Evolutionary conservation across 2,113 vertebrate genomes (phyloP).

Genomic region (Machaerirhynchus nigripectus): DNA sequence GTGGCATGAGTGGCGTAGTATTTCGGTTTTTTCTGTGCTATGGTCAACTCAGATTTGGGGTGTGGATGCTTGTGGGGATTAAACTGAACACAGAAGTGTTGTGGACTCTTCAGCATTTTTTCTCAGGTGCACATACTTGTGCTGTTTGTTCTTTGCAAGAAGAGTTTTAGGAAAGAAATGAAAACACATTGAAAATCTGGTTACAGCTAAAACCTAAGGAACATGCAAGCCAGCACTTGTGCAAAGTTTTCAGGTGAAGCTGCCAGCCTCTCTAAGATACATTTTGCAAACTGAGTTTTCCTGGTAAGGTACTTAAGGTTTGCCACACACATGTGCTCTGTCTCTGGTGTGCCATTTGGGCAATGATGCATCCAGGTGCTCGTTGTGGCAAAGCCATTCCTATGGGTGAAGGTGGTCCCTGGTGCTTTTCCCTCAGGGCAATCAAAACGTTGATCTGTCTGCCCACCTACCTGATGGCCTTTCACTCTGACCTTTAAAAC

Average conservation of each 20-base stretch:
- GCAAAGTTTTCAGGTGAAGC: background rate
- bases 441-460: background rate
- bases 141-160: background rate
- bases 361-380: accelerated
- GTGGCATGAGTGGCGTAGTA: background rate
- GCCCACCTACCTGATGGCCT: background rate
- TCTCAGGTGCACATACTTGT: background rate
- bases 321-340: background rate
- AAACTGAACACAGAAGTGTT: background rate
- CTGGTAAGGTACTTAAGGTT: background rate
- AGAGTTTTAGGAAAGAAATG: background rate
- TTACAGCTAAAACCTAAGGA: background rate
- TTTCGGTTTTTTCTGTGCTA: background rate
- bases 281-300: background rate
- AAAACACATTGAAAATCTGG: background rate
- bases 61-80: background rate
- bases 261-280: background rate
- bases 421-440: background rate
- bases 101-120: background rate
- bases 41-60: background rate
- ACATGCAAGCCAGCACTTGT: background rate
- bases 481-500: background rate
- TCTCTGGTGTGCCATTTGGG: background rate
- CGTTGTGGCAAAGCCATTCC: background rate
- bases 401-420: background rate